phyloP scores from a whole-genome alignment of 1,140 invertebrate species.

The Caenorhabditis inopinata region DNA sequence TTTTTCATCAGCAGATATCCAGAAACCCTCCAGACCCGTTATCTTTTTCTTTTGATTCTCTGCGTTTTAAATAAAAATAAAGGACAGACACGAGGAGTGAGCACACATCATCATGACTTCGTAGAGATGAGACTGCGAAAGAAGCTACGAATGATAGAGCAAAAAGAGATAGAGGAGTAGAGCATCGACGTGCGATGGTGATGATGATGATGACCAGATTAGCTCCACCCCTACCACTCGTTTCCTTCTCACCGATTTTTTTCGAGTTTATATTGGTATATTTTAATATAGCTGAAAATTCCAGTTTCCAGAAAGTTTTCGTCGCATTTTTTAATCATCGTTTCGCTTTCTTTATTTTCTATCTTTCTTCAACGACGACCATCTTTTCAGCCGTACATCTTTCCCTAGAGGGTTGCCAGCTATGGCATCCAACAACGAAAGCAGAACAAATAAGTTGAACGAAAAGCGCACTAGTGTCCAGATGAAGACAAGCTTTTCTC shows the following conservation, averaged over 20 bases:
- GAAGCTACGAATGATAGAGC: background rate
- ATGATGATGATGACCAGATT: slow-evolving; percentile 30
- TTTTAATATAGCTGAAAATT: no score
- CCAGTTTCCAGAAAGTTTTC: no score
- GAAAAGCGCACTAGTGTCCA: slow-evolving; percentile 13
- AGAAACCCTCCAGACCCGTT: background rate
- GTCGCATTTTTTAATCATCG: no score
- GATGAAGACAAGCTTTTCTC: slow-evolving; percentile 14
- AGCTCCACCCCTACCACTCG: slow-evolving; percentile 7
- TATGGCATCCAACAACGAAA: slow-evolving; percentile 30
- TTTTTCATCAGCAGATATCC: background rate
- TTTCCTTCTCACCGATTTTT: slow-evolving; percentile 11
- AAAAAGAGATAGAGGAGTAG: background rate
- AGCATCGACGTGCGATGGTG: slow-evolving; percentile 27
- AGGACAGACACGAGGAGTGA: slow-evolving; percentile 27
- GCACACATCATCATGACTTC: slow-evolving; percentile 32
- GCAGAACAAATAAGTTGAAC: background rate
- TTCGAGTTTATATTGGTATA: slow-evolving; percentile 24
- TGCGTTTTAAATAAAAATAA: slow-evolving; percentile 2
- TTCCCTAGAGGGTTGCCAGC: slow-evolving; percentile 1
- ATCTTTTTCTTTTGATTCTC: slow-evolving; percentile 14
- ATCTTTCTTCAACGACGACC: no score
- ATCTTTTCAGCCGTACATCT: background rate
- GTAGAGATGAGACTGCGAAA: background rate
- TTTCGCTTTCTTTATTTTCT: no score